Conservation (phyloP, 2,888 invertebrate species). For the Patella caerulea region DNA sequence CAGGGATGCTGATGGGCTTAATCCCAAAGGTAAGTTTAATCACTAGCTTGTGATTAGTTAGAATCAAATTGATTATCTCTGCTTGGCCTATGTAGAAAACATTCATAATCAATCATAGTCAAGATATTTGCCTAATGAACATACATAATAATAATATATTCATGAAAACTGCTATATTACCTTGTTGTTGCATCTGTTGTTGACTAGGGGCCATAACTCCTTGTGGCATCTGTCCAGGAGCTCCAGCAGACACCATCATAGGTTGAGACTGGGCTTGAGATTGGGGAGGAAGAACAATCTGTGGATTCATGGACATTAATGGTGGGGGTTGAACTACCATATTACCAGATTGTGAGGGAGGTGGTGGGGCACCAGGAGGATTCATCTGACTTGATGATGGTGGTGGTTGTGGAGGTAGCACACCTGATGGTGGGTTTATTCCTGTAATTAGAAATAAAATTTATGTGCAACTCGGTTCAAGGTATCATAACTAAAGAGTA, state of each 20-base stretch:
- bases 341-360: slow-evolving; percentile 5
- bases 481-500: no score
- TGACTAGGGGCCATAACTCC: slow-evolving; percentile 31
- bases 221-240: slow-evolving; percentile 35
- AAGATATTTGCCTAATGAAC: no score
- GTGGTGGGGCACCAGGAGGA: not conserved
- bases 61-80: no score
- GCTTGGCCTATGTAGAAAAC: no score
- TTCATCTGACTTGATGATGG: slow-evolving; percentile 4
- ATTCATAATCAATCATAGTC: no score
- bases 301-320: not conserved
- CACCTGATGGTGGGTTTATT: slow-evolving; percentile 12
- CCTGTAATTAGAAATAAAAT: no score
- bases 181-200: slow-evolving; percentile 26
- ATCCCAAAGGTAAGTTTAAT: no score
- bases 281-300: not conserved
- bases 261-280: slow-evolving; percentile 10
- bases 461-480: no score
- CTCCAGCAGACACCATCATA: slow-evolving; percentile 6
- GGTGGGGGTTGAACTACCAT: not conserved
- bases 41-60: no score
- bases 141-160: no score
- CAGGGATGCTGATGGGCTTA: no score
- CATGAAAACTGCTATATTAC: no score
- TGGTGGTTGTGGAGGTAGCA: slow-evolving; percentile 21